Conservation (phyloP, 2,113 vertebrate genomes). For the Athene noctua region DNA sequence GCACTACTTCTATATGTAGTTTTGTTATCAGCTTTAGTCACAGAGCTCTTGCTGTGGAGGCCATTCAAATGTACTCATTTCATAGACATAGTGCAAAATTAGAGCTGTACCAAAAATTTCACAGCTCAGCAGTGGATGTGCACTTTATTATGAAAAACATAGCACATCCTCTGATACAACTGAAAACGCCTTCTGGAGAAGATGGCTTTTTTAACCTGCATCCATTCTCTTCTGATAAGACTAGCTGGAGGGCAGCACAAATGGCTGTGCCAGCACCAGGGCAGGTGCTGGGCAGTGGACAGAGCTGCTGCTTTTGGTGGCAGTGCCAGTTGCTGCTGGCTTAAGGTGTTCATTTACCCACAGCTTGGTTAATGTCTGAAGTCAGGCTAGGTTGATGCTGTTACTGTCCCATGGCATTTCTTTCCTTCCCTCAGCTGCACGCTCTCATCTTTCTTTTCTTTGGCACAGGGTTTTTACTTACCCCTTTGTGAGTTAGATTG, state of each 20-base stretch:
- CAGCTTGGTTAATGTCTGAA: neutral
- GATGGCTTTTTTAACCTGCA: neutral
- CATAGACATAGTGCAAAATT: neutral
- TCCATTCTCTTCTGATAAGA: neutral
- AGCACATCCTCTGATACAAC: neutral
- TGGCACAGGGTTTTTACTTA: neutral
- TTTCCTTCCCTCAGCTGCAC: neutral
- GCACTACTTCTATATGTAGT: neutral
- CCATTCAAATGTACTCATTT: neutral
- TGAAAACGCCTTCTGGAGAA: neutral
- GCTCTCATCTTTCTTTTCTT: neutral
- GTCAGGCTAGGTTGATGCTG: neutral
- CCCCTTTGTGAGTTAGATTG: neutral
- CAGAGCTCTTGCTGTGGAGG: neutral
- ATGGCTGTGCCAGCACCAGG: neutral
- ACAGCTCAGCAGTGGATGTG: neutral
- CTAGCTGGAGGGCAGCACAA: neutral
- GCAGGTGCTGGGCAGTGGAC: fast-evolving
- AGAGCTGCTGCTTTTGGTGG: neutral
- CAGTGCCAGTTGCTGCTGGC: neutral
- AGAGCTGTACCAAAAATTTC: neutral
- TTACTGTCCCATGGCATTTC: neutral
- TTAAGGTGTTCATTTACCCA: neutral
- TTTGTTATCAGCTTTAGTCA: neutral
- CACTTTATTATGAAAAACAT: neutral